Base-by-base conservation (phyloP, 2,888 invertebrate genomes). In the Podabrus alpinus region DNA sequence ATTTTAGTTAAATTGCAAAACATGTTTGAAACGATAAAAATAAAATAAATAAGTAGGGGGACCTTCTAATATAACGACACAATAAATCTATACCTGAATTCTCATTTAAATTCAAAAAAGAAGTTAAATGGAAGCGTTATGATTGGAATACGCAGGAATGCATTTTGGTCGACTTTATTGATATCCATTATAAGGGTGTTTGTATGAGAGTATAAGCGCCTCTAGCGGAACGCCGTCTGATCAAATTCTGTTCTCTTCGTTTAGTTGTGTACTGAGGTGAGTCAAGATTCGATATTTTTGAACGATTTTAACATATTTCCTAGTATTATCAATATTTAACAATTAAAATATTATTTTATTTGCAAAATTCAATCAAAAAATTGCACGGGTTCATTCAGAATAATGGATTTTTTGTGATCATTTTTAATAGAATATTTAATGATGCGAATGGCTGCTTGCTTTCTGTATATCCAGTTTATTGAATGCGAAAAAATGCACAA, bases 61-160 rank as follows among this genome's bases (percentile, higher is more conserved):
- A 45, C 45, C 45, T 45, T 45, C 9, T 45, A 45, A 45, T 45
- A 45, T 45, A 45, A 45, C 45, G 45, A 64, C 62, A 64, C 17
- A 64, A 21, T 64, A 64, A 64, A 64, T 64, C 62, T 64, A 64
- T 64, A 64, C 62, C 62, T 64, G 62, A 64, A 64, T 21, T 64
- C 16, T n/a, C 62, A 64, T 64, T 64, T 64, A 64, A 64, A 64
- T 64, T 64, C 17, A 19, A 64, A 64, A 64, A 64, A 64, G 62
- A 64, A 64, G 17, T 64, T 64, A 15, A 64, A 64, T 19, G 21
- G 62, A 64, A 64, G 21, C n/a, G 13, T 10, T 64, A 64, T 21
- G 17, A 64, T 64, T 64, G 62, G 62, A 19, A 45, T 45, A 45
- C 45, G 45, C 45, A 45, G 45, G 45, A 45, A 45, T 45, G 17